Evolutionary conservation across 1,140 invertebrate genomes (phyloP).

Genomic region (Oscheius sp.): DNA sequence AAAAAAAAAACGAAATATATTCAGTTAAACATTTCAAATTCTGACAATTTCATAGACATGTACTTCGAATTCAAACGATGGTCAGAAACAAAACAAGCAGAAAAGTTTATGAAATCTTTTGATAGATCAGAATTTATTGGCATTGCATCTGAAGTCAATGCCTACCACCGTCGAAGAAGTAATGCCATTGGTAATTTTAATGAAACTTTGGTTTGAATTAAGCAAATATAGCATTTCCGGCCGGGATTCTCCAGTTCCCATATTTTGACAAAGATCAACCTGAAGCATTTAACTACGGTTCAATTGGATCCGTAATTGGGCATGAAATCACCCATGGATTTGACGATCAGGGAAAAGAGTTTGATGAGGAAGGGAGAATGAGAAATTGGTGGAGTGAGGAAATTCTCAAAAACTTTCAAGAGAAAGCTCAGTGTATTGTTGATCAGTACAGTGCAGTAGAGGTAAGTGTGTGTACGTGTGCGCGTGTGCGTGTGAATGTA

Average conservation of each 20-base stretch:
- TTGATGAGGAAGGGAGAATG: constrained; percentile 81
- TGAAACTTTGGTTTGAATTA: too few species aligned
- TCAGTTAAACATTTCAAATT: not conserved
- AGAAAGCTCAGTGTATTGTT: constrained; percentile 33
- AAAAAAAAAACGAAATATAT: not conserved
- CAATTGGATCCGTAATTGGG: constrained; percentile 65
- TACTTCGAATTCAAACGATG: not conserved
- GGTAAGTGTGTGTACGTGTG: too few species aligned
- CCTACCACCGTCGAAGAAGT: not conserved
- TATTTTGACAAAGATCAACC: constrained; percentile 30
- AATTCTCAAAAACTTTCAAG: constrained; percentile 32
- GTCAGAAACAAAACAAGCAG: not conserved
- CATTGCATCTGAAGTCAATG: not conserved
- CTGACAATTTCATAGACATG: not conserved
- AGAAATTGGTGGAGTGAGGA: constrained; percentile 75
- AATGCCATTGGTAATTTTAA: too few species aligned
- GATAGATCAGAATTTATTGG: not conserved
- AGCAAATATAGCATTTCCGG: too few species aligned
- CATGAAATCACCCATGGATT: constrained; percentile 67
- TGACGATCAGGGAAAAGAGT: constrained; percentile 70
- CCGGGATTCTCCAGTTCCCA: constrained; percentile 32
- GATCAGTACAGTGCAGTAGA: constrained; percentile 33
- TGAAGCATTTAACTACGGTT: constrained; percentile 63
- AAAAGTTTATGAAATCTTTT: not conserved
- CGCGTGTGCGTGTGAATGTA: too few species aligned